Percentiles rank a stretch among this genome's conserved stretches.
phyloP scores from a whole-genome alignment of 2,888 invertebrate species.

The Ochropleura leucogaster region DNA sequence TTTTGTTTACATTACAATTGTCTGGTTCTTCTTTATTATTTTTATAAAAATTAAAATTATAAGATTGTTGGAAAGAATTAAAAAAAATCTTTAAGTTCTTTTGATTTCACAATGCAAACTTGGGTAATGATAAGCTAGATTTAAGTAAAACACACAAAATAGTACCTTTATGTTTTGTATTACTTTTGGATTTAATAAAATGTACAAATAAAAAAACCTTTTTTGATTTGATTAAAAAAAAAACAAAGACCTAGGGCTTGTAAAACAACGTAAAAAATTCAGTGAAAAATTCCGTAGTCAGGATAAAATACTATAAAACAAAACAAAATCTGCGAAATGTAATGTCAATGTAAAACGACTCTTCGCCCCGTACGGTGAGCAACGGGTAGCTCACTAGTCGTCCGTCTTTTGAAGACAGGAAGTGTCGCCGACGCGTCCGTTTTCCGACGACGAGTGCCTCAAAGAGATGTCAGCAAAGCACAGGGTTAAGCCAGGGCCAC shows the following conservation, averaged over 20 bases:
- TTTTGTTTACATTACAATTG: no score
- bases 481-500: no score
- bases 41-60: neutral
- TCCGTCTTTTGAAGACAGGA: no score
- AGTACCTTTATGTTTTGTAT: constrained; percentile 33
- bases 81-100: constrained; percentile 3
- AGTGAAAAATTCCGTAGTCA: neutral
- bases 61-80: neutral
- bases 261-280: neutral
- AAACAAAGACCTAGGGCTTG: neutral
- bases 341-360: no score
- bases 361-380: no score
- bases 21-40: neutral
- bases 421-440: no score
- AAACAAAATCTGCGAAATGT: neutral
- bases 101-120: constrained; percentile 50
- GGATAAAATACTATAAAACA: neutral
- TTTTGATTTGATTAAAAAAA: constrained; percentile 17
- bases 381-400: no score
- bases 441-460: no score
- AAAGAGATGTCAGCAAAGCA: no score
- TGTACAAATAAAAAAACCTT: constrained; percentile 14
- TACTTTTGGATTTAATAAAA: constrained; percentile 36
- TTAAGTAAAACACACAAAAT: constrained; percentile 37
- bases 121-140: constrained; percentile 29